These are phyloP conservation scores for Triplophysa bombifrons DNA, from an alignment of 2,797 vertebrate genomes.

Conservation along the genomic window DNA sequence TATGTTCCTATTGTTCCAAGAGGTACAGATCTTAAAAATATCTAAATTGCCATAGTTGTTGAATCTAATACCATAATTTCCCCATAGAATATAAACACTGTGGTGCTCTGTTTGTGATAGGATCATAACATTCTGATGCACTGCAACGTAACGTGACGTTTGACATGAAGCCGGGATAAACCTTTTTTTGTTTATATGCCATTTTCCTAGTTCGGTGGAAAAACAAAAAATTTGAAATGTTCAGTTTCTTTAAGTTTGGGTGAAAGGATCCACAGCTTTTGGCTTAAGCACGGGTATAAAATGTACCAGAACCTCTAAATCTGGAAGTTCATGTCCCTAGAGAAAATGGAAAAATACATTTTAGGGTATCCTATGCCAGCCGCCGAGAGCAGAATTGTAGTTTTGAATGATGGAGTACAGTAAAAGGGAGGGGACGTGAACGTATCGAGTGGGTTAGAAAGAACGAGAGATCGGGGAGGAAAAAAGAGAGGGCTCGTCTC, in stretches of 20 bases:
- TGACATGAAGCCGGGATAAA: background rate
- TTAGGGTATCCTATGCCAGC: constrained; percentile 32
- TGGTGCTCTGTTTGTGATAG: background rate
- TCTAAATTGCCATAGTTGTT: background rate
- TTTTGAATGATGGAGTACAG: constrained; percentile 7
- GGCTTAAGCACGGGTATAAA: background rate
- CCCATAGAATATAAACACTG: background rate
- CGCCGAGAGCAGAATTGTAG: background rate
- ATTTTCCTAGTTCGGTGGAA: background rate
- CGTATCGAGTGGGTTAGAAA: constrained; percentile 20
- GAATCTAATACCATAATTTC: background rate
- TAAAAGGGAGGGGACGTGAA: constrained; percentile 1
- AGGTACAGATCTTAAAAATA: background rate
- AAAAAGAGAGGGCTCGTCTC: constrained; percentile 26
- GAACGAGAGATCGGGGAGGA: constrained; percentile 4
- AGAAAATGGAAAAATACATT: constrained; percentile 21
- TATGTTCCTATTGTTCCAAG: background rate
- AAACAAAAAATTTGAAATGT: background rate
- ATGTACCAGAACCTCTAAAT: constrained; percentile 3
- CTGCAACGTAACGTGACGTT: background rate
- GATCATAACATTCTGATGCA: background rate
- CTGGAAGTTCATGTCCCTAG: background rate
- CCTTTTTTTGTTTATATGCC: background rate
- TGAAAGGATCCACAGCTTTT: constrained; percentile 18
- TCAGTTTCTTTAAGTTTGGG: background rate